Conservation (phyloP, 2,113 vertebrate species). For the Athene cunicularia region DNA sequence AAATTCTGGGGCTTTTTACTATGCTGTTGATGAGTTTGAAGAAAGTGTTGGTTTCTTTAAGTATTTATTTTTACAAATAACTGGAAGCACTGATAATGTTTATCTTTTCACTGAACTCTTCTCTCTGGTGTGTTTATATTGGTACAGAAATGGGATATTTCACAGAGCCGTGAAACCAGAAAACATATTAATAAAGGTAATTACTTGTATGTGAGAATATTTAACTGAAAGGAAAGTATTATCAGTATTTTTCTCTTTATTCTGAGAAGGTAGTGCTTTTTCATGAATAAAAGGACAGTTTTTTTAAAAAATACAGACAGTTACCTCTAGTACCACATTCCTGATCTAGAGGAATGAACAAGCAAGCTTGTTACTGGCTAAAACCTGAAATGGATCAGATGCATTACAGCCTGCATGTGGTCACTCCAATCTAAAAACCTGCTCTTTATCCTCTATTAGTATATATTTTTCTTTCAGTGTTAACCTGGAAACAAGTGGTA, state of each 20-base stretch:
- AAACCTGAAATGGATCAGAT: background rate
- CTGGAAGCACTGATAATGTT: background rate
- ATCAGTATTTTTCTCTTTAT: background rate
- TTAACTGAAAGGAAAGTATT: background rate
- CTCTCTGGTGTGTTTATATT: slow-evolving; percentile 1
- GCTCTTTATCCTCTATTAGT: background rate
- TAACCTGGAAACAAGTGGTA: background rate
- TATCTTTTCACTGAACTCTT: background rate
- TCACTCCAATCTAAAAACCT: background rate
- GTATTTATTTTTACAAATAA: background rate
- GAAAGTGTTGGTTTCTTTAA: background rate
- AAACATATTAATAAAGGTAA: slow-evolving; percentile 89
- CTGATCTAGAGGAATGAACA: background rate
- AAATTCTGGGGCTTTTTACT: background rate
- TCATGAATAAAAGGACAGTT: background rate
- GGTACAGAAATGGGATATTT: slow-evolving; percentile 86
- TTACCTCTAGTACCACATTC: background rate
- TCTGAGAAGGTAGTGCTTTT: background rate
- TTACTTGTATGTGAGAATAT: background rate
- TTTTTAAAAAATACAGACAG: background rate
- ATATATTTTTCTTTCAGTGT: background rate
- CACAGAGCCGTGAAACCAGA: slow-evolving; percentile 90
- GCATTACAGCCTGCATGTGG: background rate
- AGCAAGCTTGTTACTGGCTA: background rate
- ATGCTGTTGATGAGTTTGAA: background rate